Conservation (phyloP, 2,113 vertebrate species). For the Melanerpes aurifrons region DNA sequence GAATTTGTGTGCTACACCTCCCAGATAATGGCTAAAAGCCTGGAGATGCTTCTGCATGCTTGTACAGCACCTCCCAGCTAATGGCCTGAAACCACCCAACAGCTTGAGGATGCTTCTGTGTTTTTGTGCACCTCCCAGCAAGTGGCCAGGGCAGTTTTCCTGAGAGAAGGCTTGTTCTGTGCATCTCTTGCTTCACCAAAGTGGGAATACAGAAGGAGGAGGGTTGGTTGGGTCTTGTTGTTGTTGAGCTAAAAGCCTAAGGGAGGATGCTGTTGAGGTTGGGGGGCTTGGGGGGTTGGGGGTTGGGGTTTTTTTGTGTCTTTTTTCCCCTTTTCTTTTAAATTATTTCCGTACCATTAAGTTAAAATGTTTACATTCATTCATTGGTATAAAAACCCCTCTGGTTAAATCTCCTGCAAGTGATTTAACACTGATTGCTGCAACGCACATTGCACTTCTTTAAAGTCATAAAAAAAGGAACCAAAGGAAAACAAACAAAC, state of each 20-base stretch:
- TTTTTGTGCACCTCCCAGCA: slow-evolving; percentile 80
- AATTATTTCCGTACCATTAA: slow-evolving; percentile 92
- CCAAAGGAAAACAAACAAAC: too few relatives aligned
- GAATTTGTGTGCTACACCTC: too few relatives aligned
- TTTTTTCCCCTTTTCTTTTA: slow-evolving; percentile 84
- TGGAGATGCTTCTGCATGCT: too few relatives aligned
- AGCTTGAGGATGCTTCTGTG: slow-evolving; percentile 63
- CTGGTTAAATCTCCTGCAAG: slow-evolving; percentile 86
- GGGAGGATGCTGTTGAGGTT: slow-evolving; percentile 3
- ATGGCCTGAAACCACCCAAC: slow-evolving; percentile 59
- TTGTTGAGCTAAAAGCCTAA: slow-evolving; percentile 71
- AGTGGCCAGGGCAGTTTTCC: slow-evolving; percentile 80
- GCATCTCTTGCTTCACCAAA: slow-evolving; percentile 74
- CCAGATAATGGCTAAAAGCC: too few relatives aligned
- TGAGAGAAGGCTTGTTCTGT: slow-evolving; percentile 92
- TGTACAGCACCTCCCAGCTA: too few relatives aligned
- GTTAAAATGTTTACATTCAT: slow-evolving; percentile 88
- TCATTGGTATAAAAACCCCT: slow-evolving; percentile 80
- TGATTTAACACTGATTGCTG: slow-evolving; percentile 92
- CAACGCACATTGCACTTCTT: slow-evolving; percentile 88
- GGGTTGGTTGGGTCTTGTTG: slow-evolving; percentile 50
- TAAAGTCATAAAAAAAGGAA: slow-evolving; percentile 32
- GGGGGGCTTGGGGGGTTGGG: too few relatives aligned
- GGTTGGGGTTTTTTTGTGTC: not conserved
- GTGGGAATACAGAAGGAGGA: slow-evolving; percentile 72